These are phyloP conservation scores for Plestiodon gilberti DNA, from an alignment of 2,113 vertebrate genomes.

Conservation along the genomic window DNA sequence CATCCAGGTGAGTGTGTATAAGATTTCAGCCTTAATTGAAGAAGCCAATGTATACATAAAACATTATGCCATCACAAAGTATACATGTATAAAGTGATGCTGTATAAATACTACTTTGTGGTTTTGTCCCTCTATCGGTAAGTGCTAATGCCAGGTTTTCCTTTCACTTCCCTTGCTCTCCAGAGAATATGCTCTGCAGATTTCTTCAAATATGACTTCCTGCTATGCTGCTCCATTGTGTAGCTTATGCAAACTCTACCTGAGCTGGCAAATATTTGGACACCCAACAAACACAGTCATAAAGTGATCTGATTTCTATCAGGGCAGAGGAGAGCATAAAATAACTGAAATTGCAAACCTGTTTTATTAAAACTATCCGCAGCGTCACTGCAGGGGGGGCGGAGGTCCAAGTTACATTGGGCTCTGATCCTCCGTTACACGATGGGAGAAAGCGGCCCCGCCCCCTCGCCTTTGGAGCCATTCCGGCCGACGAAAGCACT, in stretches of 20 bases:
- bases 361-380: conserved; percentile 36
- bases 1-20: too few relatives aligned
- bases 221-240: conserved; percentile 27
- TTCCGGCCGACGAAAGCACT: too few relatives aligned
- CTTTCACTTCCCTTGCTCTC: conserved; percentile 38
- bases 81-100: not conserved
- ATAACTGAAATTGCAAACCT: not conserved
- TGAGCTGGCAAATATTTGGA: conserved; percentile 71
- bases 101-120: not conserved
- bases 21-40: too few relatives aligned
- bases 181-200: conserved; percentile 5
- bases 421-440: too few relatives aligned
- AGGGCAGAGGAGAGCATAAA: conserved; percentile 44
- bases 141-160: not conserved
- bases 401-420: too few relatives aligned
- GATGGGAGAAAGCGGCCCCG: too few relatives aligned
- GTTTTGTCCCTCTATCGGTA: not conserved
- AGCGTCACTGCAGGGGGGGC: too few relatives aligned
- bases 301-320: conserved; percentile 39
- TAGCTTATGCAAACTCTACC: conserved; percentile 54
- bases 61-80: not conserved
- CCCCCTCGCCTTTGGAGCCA: too few relatives aligned
- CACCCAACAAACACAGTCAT: conserved; percentile 51
- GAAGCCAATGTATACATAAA: not conserved
- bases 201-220: conserved; percentile 42